phyloP scores from a whole-genome alignment of 2,113 vertebrate genomes.

The Neodon shergylaensis region DNA sequence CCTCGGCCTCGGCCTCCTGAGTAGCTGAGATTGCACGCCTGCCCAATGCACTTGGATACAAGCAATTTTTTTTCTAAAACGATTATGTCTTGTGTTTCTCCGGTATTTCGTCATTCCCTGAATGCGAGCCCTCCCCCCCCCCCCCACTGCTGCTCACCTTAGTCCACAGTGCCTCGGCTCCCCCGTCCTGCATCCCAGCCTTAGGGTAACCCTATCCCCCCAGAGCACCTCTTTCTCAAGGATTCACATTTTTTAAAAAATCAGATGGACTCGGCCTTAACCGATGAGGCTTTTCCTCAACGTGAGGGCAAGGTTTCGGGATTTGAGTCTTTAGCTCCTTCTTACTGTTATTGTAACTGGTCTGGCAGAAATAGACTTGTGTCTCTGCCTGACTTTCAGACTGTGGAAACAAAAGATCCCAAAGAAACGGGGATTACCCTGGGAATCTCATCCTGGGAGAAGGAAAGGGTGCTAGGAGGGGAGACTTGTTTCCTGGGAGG shows the following conservation, averaged over 20 bases:
- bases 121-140: too few species aligned
- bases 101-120: not conserved
- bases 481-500: not conserved
- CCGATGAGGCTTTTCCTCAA: not conserved
- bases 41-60: not conserved
- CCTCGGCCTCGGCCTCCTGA: not conserved
- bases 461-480: not conserved
- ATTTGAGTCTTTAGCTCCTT: not conserved
- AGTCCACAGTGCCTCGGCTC: not conserved
- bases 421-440: not conserved
- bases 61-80: not conserved
- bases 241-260: not conserved
- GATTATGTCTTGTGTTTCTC: not conserved
- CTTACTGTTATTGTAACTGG: not conserved
- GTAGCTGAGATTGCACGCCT: not conserved
- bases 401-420: not conserved
- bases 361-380: not conserved
- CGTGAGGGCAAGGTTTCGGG: not conserved
- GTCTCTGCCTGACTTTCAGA: not conserved
- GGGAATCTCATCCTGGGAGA: not conserved
- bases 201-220: not conserved
- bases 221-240: not conserved
- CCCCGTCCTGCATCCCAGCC: not conserved
- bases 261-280: not conserved
- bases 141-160: not conserved